Evolutionary conservation across 2,797 vertebrate genomes (phyloP), one percentile per base, ranked within the genome.

Genomic region (Gobionotothen gibberifrons): DNA sequence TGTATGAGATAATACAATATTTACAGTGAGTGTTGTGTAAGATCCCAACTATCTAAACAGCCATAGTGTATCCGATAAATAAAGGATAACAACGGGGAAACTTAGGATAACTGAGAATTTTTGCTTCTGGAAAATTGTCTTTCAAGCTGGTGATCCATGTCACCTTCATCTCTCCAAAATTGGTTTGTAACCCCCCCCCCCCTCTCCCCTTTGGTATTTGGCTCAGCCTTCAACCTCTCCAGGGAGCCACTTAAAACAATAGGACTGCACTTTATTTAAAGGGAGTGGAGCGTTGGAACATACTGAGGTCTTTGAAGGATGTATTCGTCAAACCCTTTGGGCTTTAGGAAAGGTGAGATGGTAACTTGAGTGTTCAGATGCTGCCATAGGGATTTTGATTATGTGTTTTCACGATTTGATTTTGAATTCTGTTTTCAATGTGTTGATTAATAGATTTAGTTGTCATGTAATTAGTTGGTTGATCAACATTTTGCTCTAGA

Each of bases 41-140:
- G 3, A 66, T 62, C n/a, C 12, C 12, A 46, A 39, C 74, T 67
- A 76, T 68, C 21, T 36, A 16, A 60, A 65, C 62, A 57, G 43
- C 53, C 46, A 36, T 42, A 54, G 26, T 1, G 26, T 54, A 19
- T 62, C 43, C 65, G 16, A 26, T 56, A 39, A 64, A 51, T 44
- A 14, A 71, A 55, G 29, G 19, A 47, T 54, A 43, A 48, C 54
- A 79, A 69, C 43, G 22, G 47, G 51, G 21, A 42, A 4, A 9
- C 51, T 21, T 60, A 65, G 32, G 51, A 49, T 65, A 60, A 69
- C 26, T 3, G 26, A 42, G 56, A 21, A 36, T 32, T n/a, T 40
- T 21, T 32, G 46, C 26, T n/a, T 54, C 15, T 63, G n/a, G 10
- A 60, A 61, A 32, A 64, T 64, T 72, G 32, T 29, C 47, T 55